A percentile compares a stretch with the other conserved stretches of the same genome.
Evolutionary conservation across 2,888 invertebrate species (phyloP).

Genomic region (Galerucella nymphaeae): DNA sequence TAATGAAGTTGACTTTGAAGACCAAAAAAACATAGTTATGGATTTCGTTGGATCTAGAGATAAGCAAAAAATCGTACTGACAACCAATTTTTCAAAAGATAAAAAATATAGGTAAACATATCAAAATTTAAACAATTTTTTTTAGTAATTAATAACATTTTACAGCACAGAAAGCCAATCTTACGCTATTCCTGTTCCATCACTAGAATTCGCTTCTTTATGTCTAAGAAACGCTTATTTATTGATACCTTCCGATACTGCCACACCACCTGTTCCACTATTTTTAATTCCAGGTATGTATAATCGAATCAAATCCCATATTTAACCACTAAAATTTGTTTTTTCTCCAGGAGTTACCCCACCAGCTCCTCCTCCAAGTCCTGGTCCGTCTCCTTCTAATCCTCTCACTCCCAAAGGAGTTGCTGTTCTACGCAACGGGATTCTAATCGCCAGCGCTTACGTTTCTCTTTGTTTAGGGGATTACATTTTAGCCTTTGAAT

Average conservation of each 20-base stretch:
- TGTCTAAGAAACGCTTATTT: constrained; percentile 88
- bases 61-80: constrained; percentile 73
- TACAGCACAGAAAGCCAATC: constrained; percentile 74
- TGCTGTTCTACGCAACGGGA: constrained; percentile 71
- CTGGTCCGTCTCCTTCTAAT: constrained; percentile 70
- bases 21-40: constrained; percentile 71
- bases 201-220: constrained; percentile 88
- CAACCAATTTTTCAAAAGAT: constrained; percentile 68
- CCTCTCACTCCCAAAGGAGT: constrained; percentile 73
- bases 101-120: constrained; percentile 66
- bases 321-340: background rate
- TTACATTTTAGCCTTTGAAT: constrained; percentile 80
- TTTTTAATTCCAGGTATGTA: constrained; percentile 57
- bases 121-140: background rate
- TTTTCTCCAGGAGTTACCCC: constrained; percentile 55
- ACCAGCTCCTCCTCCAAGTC: constrained; percentile 60
- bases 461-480: constrained; percentile 87
- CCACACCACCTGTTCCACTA: constrained; percentile 61
- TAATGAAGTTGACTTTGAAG: constrained; percentile 72
- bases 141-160: constrained; percentile 20
- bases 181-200: constrained; percentile 87
- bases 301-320: background rate
- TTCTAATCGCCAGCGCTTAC: constrained; percentile 85
- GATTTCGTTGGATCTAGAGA: constrained; percentile 71
- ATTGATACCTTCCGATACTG: constrained; percentile 71